These are phyloP conservation scores for Chymomyza caudatula DNA, from an alignment of 2,888 invertebrate species.

Conservation along the genomic window DNA sequence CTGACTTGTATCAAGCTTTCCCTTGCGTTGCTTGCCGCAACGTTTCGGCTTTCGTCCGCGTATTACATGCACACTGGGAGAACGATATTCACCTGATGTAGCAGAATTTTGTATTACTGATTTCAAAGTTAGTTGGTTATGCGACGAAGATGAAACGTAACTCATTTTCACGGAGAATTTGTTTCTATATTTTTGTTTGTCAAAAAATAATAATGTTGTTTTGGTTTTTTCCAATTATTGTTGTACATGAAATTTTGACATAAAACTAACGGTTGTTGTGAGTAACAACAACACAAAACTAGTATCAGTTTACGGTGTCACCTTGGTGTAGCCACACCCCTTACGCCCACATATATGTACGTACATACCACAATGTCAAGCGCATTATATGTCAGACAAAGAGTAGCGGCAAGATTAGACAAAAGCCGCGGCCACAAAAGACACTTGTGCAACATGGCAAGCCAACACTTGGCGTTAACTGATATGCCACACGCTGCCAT, in stretches of 20 bases:
- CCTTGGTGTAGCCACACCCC: too few species aligned
- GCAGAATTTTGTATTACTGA: too few species aligned
- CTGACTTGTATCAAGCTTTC: neutral
- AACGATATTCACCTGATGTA: neutral
- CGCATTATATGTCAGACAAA: neutral
- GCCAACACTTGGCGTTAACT: constrained; percentile 40
- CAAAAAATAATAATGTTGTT: too few species aligned
- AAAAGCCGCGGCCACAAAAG: neutral
- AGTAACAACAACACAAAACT: too few species aligned
- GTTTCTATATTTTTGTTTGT: too few species aligned
- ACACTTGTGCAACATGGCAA: constrained; percentile 29
- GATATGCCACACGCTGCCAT: constrained; percentile 39
- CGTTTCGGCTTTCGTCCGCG: neutral
- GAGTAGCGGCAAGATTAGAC: neutral
- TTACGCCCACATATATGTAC: too few species aligned
- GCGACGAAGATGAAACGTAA: neutral
- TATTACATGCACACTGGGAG: neutral
- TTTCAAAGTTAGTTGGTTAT: too few species aligned
- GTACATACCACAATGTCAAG: neutral
- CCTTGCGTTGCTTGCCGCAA: neutral
- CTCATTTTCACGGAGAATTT: neutral
- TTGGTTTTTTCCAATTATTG: too few species aligned
- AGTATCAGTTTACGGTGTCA: neutral
- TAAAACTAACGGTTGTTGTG: too few species aligned
- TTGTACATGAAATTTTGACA: too few species aligned